Evolutionary conservation across 2,113 vertebrate species (phyloP), one percentile per base, ranked within the genome.

Genomic region (Diglossa brunneiventris): DNA sequence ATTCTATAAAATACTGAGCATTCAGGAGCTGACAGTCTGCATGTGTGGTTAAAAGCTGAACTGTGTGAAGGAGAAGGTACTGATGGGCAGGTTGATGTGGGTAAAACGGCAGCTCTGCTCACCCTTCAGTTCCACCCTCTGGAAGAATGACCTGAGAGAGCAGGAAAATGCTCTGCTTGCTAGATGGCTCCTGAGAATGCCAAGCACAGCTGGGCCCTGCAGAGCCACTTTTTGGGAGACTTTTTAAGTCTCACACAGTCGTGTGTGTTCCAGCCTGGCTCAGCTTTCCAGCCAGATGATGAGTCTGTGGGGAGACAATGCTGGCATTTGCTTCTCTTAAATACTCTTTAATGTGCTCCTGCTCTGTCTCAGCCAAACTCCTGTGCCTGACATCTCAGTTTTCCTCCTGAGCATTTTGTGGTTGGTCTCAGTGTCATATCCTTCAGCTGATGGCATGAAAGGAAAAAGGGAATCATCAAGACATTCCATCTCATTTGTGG

Each of bases 311-410:
- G 58, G 73, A 85, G 90, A 85, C 90, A 95, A 52, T 79, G 70
- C 67, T 87, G 92, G 53, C 89, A 73, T 84, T 91, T 94, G 53
- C 69, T 87, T 75, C 73, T 61, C 81, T 84, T 82, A 44, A 89
- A 67, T 69, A n/a, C 49, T 87, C 87, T 95, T 86, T 87, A 83
- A 81, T 84, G n/a, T 64, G 69, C 83, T 78, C 74, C 53, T 83
- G 49, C 89, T 75, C 11, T 72, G 77, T 35, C 66, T 61, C 63
- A 55, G 89, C 87, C 95, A 89, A 44, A 84, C 58, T 81, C 87
- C 58, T n/a, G 6, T 73, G 91, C 59, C 77, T 91, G 77, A 78
- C 53, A 61, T 89, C 83, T 72, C 83, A 11, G 35, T 44, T 89
- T 84, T 42, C 83, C 41, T 75, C 39, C 33, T 4, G 3, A 92